Percentiles rank a stretch among this genome's conserved stretches.
Evolutionary conservation across 2,888 invertebrate species (phyloP).

Genomic region (Ichneumoninae sp.): DNA sequence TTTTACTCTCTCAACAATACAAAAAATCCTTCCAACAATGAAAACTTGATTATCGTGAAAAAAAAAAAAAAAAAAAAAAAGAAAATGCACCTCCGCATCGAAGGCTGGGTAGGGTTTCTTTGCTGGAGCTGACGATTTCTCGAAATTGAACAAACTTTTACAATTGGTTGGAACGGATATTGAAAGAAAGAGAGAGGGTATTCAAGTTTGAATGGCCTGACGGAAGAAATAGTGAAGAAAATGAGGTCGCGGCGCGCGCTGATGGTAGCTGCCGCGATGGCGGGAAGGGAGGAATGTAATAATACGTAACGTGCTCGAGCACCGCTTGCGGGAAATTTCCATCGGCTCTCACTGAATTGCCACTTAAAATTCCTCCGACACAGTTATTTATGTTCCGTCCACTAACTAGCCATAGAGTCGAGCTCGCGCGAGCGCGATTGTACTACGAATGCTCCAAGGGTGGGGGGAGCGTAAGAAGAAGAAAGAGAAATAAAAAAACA

Average conservation of each 20-base stretch:
- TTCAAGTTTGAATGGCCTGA: constrained; percentile 64
- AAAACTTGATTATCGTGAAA: constrained; percentile 27
- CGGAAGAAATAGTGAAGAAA: constrained; percentile 64
- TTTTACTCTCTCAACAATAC: background rate
- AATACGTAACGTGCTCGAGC: constrained; percentile 67
- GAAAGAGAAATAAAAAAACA: constrained; percentile 15
- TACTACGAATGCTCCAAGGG: constrained; percentile 17
- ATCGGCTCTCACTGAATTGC: constrained; percentile 68
- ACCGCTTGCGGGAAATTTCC: constrained; percentile 69
- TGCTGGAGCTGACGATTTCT: constrained; percentile 37
- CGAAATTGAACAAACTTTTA: constrained; percentile 65
- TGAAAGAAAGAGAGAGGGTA: constrained; percentile 66
- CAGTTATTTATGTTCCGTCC: constrained; percentile 69
- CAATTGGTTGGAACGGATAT: constrained; percentile 66
- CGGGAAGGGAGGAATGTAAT: constrained; percentile 63
- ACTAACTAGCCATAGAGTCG: constrained; percentile 66
- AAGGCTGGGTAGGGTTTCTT: constrained; percentile 44
- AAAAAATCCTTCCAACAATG: constrained; percentile 45
- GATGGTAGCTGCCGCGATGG: background rate
- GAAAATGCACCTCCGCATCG: constrained; percentile 25
- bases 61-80: constrained; percentile 21
- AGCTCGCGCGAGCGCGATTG: constrained; percentile 50
- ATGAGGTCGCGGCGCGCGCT: constrained; percentile 50
- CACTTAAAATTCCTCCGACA: constrained; percentile 70
- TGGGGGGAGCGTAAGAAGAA: constrained; percentile 22